These are phyloP conservation scores for Tupiocoris notatus DNA, from an alignment of 2,888 invertebrate genomes.

Conservation along the genomic window DNA sequence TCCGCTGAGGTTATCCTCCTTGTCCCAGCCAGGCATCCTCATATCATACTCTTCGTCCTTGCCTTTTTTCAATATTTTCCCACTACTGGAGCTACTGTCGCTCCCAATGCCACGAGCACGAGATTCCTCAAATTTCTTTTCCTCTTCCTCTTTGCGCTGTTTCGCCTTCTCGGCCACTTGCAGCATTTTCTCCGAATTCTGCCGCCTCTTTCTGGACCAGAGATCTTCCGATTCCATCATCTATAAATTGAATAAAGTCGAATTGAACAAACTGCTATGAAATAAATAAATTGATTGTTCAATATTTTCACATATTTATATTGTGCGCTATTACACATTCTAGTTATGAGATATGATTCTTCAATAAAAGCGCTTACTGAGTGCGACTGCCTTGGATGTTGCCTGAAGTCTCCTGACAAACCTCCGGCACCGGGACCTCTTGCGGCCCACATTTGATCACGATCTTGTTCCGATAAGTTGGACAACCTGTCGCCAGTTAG, in stretches of 20 bases:
- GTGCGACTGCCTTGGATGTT: slow-evolving; percentile 29
- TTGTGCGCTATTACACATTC: too few species aligned
- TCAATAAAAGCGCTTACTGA: too few species aligned
- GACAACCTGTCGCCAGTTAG: not conserved
- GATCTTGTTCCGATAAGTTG: not conserved
- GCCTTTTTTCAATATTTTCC: slow-evolving; percentile 53
- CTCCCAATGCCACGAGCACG: slow-evolving; percentile 51
- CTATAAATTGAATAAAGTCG: not conserved
- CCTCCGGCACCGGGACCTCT: not conserved
- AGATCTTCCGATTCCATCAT: slow-evolving; percentile 58
- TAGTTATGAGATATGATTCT: too few species aligned
- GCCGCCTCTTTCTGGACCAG: slow-evolving; percentile 69
- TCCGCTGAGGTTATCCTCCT: slow-evolving; percentile 20
- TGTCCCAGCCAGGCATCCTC: slow-evolving; percentile 23
- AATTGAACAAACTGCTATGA: not conserved
- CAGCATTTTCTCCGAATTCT: slow-evolving; percentile 70
- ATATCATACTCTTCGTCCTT: slow-evolving; percentile 6
- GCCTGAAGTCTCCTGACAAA: slow-evolving; percentile 27
- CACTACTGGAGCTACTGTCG: slow-evolving; percentile 16
- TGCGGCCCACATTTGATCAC: not conserved
- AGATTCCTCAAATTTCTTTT: slow-evolving; percentile 62
- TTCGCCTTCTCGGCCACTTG: slow-evolving; percentile 79
- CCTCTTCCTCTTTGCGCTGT: slow-evolving; percentile 84
- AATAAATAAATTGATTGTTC: too few species aligned
- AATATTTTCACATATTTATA: too few species aligned